Conservation (phyloP, 2,113 vertebrate species). For the Martes martes region DNA sequence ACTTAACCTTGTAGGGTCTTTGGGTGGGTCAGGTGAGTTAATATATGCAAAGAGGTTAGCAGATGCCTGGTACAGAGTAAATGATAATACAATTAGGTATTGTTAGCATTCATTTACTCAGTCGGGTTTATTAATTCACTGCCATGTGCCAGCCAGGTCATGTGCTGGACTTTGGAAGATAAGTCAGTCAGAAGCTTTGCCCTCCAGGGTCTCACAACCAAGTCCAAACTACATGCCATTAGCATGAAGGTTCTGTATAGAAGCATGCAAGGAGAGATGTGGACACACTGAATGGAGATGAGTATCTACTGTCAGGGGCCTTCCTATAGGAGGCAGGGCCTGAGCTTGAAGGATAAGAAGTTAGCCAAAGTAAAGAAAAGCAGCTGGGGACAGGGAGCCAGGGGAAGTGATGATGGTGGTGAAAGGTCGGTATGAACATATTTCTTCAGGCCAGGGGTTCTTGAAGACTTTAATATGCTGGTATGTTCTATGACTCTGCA, state of each 20-base stretch:
- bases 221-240: not conserved
- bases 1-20: not conserved
- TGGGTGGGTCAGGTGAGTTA: not conserved
- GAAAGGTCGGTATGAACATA: not conserved
- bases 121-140: not conserved
- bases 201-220: not conserved
- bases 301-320: not conserved
- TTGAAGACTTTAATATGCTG: not conserved
- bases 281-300: not conserved
- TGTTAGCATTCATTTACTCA: not conserved
- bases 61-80: not conserved
- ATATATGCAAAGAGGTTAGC: not conserved
- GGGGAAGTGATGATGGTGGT: not conserved
- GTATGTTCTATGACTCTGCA: not conserved
- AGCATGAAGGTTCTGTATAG: not conserved
- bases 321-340: not conserved
- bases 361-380: not conserved
- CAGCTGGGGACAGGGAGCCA: not conserved
- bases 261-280: not conserved
- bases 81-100: not conserved
- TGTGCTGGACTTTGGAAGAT: not conserved
- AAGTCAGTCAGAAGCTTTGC: not conserved
- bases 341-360: constrained; percentile 18
- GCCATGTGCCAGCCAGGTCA: not conserved
- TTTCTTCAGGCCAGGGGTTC: not conserved